Evolutionary conservation across 2,888 invertebrate species (phyloP).

Genomic region (Drosophila antonietae): DNA sequence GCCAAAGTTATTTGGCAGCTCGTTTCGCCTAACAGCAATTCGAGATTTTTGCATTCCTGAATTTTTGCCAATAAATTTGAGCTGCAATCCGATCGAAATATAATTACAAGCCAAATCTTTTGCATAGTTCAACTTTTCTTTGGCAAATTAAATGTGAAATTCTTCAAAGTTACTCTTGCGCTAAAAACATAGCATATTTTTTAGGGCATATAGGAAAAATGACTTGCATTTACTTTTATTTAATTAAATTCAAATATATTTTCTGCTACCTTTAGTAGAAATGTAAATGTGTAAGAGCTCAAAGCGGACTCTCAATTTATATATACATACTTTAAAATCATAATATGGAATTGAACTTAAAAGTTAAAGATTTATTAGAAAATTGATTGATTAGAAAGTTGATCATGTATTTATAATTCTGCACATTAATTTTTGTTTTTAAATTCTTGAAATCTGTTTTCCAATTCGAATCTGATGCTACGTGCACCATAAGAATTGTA

Average conservation of each 20-base stretch:
- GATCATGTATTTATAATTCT: too few species aligned
- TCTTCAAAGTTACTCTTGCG: background rate
- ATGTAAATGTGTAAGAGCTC: too few species aligned
- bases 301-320: too few species aligned
- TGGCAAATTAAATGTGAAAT: background rate
- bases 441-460: background rate
- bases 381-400: too few species aligned
- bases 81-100: slow-evolving; percentile 17
- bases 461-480: background rate
- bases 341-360: too few species aligned
- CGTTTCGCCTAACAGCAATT: slow-evolving; percentile 17
- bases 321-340: too few species aligned
- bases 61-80: slow-evolving; percentile 42
- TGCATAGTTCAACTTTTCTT: background rate
- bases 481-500: background rate
- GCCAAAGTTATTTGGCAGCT: slow-evolving; percentile 32
- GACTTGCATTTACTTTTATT: too few species aligned
- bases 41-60: slow-evolving; percentile 20
- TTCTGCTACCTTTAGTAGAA: too few species aligned
- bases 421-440: too few species aligned
- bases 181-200: background rate
- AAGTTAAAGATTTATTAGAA: too few species aligned
- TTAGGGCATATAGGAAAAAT: background rate
- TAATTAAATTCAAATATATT: too few species aligned
- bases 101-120: slow-evolving; percentile 1